Percentiles rank a stretch among this genome's conserved stretches.
Evolutionary conservation across 2,113 vertebrate genomes (phyloP).

Genomic region (Progne subis): DNA sequence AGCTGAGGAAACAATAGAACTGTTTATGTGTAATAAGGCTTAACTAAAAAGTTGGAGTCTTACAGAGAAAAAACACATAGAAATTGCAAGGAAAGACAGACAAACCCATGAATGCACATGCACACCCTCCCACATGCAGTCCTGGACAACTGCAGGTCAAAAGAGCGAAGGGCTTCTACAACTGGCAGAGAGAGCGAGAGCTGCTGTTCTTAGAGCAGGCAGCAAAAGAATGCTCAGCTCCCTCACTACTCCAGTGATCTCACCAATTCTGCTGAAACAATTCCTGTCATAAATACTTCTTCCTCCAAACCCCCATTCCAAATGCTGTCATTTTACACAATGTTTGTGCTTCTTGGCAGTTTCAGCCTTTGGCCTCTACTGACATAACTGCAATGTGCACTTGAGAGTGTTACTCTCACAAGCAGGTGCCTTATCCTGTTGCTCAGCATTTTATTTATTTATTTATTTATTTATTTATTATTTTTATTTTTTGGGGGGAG

Average conservation of each 20-base stretch:
- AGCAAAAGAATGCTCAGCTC: not conserved
- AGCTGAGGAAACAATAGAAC: not conserved
- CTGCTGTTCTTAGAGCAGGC: not conserved
- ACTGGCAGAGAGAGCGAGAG: fast-evolving
- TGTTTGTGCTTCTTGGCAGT: not conserved
- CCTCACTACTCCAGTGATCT: not conserved
- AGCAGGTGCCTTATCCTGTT: not conserved
- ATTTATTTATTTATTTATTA: too few species aligned
- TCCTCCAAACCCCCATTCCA: not conserved
- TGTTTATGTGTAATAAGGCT: not conserved
- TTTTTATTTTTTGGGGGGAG: not conserved
- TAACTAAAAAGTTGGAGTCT: not conserved
- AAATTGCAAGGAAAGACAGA: not conserved
- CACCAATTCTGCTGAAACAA: not conserved
- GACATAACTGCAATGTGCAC: not conserved
- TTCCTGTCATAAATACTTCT: not conserved
- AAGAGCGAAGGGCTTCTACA: not conserved
- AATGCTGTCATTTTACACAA: not conserved
- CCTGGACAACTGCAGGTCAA: not conserved
- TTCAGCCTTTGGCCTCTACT: not conserved
- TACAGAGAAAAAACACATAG: not conserved
- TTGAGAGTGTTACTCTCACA: not conserved
- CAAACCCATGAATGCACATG: not conserved
- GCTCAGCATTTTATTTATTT: too few species aligned
- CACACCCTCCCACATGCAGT: not conserved